Base-by-base conservation (phyloP, 1,140 invertebrate species). In the Pseudomyrmex gracilis region DNA sequence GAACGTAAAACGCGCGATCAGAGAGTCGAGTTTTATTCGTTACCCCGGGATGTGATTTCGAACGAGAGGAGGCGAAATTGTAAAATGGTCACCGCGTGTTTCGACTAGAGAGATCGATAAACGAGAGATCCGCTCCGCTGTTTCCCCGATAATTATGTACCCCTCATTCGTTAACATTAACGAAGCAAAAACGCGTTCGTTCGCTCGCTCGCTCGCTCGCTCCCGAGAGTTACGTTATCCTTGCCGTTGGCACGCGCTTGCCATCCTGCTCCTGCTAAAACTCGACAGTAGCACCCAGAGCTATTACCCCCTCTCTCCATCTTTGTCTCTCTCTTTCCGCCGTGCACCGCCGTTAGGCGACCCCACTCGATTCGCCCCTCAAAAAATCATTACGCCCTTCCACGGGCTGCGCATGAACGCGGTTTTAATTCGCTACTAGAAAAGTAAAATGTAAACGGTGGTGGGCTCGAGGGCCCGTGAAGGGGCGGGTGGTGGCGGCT, bases 361-460 rank as follows among this genome's bases (percentile, higher is more conserved):
- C 93, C 93, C 94, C 93, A 94, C 94, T 94, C 93, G 92, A 94
- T 93, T 93, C 93, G 92, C 93, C 93, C 92, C 93, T 94, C 94
- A 94, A 95, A 95, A 95, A 95, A 94, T 95, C 94, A 95, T 95
- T 95, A 95, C 94, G 93, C 93, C 93, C 93, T 94, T 94, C 92
- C 93, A 92, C 93, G 93, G 94, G 93, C 94, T 94, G 94, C 94
- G 94, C 94, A 94, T 94, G 94, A 94, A 94, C 94, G 93, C 92
- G 93, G 92, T 94, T 94, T 94, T 94, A 95, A 94, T 95, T 95
- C 94, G 94, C 93, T 94, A 94, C 93, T 93, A 93, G 93, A 94
- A 94, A 94, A 94, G 93, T 94, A 94, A 94, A 94, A 94, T 94
- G 94, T 94, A 94, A 93, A 92, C 91, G 92, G 60, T 71, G 87